A percentile compares a stretch with the other conserved stretches of the same genome.
These are phyloP conservation scores for Alexandromys fortis DNA, from an alignment of 2,113 vertebrate genomes.

Conservation along the genomic window DNA sequence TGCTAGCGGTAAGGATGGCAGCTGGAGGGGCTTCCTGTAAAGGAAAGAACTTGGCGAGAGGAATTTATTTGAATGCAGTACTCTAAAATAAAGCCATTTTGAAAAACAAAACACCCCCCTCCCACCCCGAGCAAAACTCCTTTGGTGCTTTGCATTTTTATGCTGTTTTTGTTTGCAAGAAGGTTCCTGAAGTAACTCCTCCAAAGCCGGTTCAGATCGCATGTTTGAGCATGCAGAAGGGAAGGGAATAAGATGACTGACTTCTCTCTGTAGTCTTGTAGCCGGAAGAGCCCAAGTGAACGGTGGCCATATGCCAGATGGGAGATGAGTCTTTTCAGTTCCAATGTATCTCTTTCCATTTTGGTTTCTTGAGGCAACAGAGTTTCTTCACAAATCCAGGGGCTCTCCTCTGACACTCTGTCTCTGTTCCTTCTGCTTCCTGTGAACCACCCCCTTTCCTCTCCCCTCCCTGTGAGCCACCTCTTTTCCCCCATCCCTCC, in stretches of 20 bases:
- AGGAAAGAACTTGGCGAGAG: background rate
- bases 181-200: conserved; percentile 20
- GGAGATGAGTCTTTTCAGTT: background rate
- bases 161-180: background rate
- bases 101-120: conserved; percentile 13
- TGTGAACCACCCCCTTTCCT: background rate
- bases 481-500: background rate
- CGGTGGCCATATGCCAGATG: background rate
- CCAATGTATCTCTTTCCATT: background rate
- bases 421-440: background rate
- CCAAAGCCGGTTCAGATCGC: background rate
- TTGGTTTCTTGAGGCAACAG: background rate
- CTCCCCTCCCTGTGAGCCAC: background rate
- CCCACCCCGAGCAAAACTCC: background rate
- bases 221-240: background rate
- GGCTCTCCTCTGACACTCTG: background rate
- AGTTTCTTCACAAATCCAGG: background rate
- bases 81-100: conserved; percentile 56
- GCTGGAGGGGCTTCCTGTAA: conserved; percentile 34
- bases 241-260: background rate
- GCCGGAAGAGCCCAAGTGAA: background rate
- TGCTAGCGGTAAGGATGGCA: background rate
- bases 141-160: background rate
- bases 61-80: conserved; percentile 8
- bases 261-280: background rate